These are phyloP conservation scores for Nemurella pictetii DNA, from an alignment of 2,888 invertebrate genomes.

Conservation along the genomic window DNA sequence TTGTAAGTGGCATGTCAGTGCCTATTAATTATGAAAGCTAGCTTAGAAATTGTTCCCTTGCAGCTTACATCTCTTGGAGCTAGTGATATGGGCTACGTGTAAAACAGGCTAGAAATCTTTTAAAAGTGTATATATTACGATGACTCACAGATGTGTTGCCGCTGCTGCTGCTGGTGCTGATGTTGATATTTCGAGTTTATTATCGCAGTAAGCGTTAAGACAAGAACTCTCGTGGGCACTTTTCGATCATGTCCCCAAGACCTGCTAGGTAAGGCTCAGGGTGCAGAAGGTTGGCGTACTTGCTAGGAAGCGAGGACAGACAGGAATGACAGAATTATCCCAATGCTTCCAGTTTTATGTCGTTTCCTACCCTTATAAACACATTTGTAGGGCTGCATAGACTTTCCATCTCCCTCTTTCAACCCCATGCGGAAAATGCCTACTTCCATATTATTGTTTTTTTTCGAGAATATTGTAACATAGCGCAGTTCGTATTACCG, in stretches of 20 bases:
- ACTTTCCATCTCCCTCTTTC: not conserved
- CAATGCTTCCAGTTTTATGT: constrained; percentile 24
- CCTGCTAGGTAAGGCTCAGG: no score
- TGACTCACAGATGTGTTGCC: no score
- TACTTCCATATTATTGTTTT: not conserved
- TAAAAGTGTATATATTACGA: no score
- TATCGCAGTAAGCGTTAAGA: no score
- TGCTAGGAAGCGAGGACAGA: not conserved
- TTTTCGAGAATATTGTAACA: constrained; percentile 7
- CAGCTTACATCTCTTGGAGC: not conserved
- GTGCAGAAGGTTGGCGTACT: no score
- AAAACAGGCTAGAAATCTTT: no score
- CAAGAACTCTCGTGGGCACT: no score
- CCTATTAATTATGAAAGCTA: no score
- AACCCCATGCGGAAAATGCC: not conserved
- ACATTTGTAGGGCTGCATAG: constrained; percentile 16
- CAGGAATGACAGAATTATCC: not conserved
- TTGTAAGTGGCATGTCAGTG: no score
- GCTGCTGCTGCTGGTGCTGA: no score
- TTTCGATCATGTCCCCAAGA: no score
- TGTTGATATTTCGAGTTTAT: no score
- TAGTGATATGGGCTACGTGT: not conserved
- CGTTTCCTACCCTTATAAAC: constrained; percentile 6
- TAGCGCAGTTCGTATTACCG: constrained; percentile 12
- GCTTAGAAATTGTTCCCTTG: not conserved